Evolutionary conservation across 2,113 vertebrate genomes (phyloP), one percentile per base, ranked within the genome.

Genomic region (Centropus unirufus): DNA sequence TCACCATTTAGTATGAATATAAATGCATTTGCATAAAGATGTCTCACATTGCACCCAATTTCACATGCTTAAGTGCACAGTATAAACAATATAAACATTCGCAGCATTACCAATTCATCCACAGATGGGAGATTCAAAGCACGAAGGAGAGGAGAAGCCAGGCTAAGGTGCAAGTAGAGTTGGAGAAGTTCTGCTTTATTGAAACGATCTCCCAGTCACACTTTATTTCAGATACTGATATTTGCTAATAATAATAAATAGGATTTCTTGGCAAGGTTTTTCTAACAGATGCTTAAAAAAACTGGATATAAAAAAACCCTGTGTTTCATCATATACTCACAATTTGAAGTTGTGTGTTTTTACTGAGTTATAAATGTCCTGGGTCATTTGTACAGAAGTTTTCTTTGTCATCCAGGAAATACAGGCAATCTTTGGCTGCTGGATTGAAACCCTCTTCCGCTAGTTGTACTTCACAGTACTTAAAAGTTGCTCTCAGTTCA

Each of bases 401-500:
- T 70, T 85, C 96, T 83, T 95, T 97, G 22, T 99, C 98, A 16
- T 99, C 98, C 95, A 99, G 95, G 97, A 98, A 98, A 94, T 98
- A 98, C 14, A 99, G 64, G 26, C n/a, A 29, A 39, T 98, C 98
- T 58, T 70, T 94, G 93, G 95, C 23, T 3, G 86, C 34, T 4
- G 98, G 98, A 67, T 99, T 93, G 87, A 99, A 99, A 62, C 98
- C 98, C 67, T 99, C 98, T 55, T 98, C 97, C 30, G 89, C 87
- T 66, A 99, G 96, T 74, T 97, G 98, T 84, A 96, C 88, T 96
- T 99, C 99, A 55, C 97, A 83, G 63, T 99, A 98, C 88, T 99
- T 99, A 93, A 97, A 99, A 3, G 99, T 99, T 73, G 97, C 97
- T 14, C 98, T 99, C 90, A 98, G 66, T n/a, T 97, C 97, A 84